Conservation (phyloP, 2,888 invertebrate species). For the Heliconius cydno region DNA sequence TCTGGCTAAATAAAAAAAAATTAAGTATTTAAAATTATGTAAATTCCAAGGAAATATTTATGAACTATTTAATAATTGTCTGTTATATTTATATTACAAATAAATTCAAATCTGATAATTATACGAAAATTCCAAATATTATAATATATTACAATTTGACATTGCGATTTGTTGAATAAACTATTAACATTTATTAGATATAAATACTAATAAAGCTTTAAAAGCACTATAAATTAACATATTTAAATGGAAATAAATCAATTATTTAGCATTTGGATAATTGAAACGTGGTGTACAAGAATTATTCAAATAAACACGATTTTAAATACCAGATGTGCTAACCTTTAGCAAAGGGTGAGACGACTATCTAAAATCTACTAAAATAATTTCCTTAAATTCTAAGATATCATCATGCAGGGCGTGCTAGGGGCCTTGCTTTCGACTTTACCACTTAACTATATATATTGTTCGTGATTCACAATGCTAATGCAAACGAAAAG, state of each 20-base stretch:
- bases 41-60: not conserved
- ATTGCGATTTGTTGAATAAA: conserved; percentile 4
- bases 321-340: conserved; percentile 42
- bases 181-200: not conserved
- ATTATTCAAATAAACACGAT: conserved; percentile 41
- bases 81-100: not conserved
- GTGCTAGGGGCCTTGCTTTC: conserved; percentile 5
- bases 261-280: conserved; percentile 29
- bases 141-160: conserved; percentile 9
- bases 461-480: conserved; percentile 19
- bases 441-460: conserved; percentile 2
- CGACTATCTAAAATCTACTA: conserved; percentile 48
- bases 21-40: not conserved
- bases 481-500: not conserved
- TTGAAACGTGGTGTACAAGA: conserved; percentile 27
- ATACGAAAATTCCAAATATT: not conserved
- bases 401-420: conserved; percentile 42
- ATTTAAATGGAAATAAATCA: conserved; percentile 26
- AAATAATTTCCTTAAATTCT: conserved; percentile 51
- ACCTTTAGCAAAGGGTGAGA: conserved; percentile 48
- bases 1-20: too few species aligned
- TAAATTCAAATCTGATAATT: not conserved
- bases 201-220: conserved; percentile 6
- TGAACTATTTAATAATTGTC: not conserved
- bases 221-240: conserved; percentile 28